A percentile compares a stretch with the other conserved stretches of the same genome.
phyloP scores from a whole-genome alignment of 2,888 invertebrate species.

The Nemoura dubitans region DNA sequence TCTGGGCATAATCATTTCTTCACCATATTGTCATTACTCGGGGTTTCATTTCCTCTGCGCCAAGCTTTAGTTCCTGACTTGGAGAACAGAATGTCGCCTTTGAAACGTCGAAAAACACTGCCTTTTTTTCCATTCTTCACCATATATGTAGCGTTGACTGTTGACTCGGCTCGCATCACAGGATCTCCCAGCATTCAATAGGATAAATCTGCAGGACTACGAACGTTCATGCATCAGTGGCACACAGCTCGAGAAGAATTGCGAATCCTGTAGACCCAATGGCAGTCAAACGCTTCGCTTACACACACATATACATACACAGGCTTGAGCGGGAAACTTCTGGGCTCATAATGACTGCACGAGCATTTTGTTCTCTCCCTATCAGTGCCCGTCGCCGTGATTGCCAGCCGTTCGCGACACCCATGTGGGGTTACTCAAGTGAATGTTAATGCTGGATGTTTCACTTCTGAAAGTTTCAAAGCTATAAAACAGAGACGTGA shows the following conservation, averaged over 20 bases:
- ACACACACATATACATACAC: background rate
- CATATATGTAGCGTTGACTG: background rate
- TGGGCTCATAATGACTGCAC: background rate
- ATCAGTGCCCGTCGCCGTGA: background rate
- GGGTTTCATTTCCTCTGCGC: constrained; percentile 37
- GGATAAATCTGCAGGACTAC: background rate
- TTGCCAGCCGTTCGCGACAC: background rate
- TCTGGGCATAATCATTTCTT: constrained; percentile 22
- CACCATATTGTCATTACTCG: constrained; percentile 32
- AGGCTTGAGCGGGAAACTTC: background rate
- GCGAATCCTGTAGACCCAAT: background rate
- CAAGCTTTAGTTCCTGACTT: background rate
- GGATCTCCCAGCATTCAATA: background rate
- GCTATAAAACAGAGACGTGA: constrained; percentile 40
- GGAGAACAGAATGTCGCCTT: background rate
- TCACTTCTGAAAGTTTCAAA: constrained; percentile 28
- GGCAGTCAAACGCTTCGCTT: background rate
- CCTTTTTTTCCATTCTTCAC: background rate
- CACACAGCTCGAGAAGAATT: background rate
- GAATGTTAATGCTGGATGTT: constrained; percentile 23
- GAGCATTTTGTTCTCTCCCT: constrained; percentile 7
- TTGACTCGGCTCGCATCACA: background rate
- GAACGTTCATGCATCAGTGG: background rate
- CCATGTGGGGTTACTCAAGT: constrained; percentile 33
- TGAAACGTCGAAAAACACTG: background rate